phyloP scores from a whole-genome alignment of 2,113 vertebrate genomes.

The Chaetops frenatus region DNA sequence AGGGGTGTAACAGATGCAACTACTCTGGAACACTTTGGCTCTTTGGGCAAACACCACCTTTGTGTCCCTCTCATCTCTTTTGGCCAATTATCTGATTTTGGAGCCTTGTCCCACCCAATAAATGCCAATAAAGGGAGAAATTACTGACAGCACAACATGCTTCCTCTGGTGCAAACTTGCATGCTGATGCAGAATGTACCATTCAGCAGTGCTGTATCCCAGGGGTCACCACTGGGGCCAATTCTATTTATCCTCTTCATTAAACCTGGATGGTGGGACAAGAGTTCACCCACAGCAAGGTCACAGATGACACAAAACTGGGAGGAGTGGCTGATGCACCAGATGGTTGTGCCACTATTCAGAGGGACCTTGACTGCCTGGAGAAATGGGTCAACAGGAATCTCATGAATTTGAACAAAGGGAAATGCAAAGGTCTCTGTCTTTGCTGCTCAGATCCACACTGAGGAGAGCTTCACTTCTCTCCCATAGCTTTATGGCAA shows the following conservation, averaged over 20 bases:
- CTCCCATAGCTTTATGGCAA: background rate
- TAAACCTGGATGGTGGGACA: slow-evolving; percentile 9
- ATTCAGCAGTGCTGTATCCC: background rate
- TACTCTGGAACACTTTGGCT: background rate
- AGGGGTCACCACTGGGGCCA: background rate
- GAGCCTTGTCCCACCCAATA: accelerated
- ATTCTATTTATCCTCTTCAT: background rate
- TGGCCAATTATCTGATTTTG: background rate
- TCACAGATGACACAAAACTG: background rate
- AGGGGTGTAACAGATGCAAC: background rate
- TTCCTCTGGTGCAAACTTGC: background rate
- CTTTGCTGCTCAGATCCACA: background rate
- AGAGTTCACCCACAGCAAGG: background rate
- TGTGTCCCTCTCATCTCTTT: background rate
- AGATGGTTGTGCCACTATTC: slow-evolving; percentile 36
- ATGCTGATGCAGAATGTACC: background rate
- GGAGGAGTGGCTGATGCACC: slow-evolving; percentile 8
- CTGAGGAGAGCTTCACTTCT: background rate
- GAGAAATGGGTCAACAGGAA: background rate
- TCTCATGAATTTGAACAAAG: slow-evolving; percentile 39
- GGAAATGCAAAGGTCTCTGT: background rate
- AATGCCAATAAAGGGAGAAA: background rate
- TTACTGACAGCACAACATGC: background rate
- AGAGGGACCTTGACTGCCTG: background rate
- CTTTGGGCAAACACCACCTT: background rate